A percentile compares a stretch with the other conserved stretches of the same genome.
These are phyloP conservation scores for Eumaeus atala DNA, from an alignment of 1,140 invertebrate genomes.

Conservation along the genomic window DNA sequence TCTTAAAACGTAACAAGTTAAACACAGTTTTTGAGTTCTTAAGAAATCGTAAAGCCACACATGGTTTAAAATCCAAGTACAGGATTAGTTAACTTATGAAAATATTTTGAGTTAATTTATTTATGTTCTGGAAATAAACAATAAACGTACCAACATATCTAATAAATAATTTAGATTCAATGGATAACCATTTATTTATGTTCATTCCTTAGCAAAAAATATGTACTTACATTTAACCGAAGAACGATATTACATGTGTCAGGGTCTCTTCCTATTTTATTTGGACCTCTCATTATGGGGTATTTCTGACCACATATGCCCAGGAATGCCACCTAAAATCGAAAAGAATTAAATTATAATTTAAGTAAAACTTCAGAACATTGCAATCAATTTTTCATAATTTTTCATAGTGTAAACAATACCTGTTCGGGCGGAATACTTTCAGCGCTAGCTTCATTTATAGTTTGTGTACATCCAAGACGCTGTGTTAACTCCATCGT, in stretches of 20 bases:
- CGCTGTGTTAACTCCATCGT: conserved; percentile 57
- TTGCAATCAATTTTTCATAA: not conserved
- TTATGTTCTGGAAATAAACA: too few species aligned
- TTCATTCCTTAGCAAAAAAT: too few species aligned
- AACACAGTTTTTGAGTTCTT: too few species aligned
- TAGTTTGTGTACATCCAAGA: conserved; percentile 49
- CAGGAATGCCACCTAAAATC: conserved; percentile 54
- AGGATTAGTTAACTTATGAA: too few species aligned
- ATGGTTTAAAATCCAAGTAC: too few species aligned
- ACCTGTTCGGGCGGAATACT: conserved; percentile 47
- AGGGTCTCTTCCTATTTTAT: conserved; percentile 62
- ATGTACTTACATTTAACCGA: conserved; percentile 50
- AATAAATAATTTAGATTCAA: too few species aligned
- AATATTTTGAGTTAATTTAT: too few species aligned
- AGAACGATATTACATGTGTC: conserved; percentile 51
- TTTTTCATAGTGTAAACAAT: conserved; percentile 21
- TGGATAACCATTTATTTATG: too few species aligned
- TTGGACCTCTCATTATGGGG: conserved; percentile 49
- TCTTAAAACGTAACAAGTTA: too few species aligned
- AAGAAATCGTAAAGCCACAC: too few species aligned
- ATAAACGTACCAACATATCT: too few species aligned
- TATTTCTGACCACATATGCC: conserved; percentile 55
- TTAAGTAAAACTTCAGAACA: too few species aligned
- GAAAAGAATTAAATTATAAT: conserved; percentile 16
- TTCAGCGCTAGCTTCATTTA: conserved; percentile 30